A percentile compares a stretch with the other conserved stretches of the same genome.
Evolutionary conservation across 2,113 vertebrate genomes (phyloP).

Genomic region (Sylvia atricapilla): DNA sequence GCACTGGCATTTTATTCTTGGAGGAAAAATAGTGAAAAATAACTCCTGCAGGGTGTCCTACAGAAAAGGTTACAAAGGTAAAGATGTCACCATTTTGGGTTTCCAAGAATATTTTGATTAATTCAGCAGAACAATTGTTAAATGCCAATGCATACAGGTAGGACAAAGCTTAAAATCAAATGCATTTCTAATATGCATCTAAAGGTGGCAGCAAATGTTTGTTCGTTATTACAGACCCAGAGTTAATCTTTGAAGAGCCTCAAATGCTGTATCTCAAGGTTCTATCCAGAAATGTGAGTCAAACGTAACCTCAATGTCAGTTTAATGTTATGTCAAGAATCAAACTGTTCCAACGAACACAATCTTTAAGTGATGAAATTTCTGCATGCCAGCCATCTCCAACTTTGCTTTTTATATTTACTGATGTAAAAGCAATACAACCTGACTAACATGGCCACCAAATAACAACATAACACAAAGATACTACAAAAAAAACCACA

Average conservation of each 20-base stretch:
- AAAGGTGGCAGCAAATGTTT: conserved; percentile 42
- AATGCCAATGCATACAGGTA: background rate
- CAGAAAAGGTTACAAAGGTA: background rate
- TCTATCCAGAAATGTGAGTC: background rate
- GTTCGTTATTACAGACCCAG: background rate
- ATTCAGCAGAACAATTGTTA: background rate
- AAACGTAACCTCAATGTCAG: background rate
- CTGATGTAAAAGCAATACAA: background rate
- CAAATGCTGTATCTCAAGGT: background rate
- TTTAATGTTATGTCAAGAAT: background rate
- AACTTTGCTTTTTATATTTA: background rate
- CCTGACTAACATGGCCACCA: background rate
- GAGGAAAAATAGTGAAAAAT: background rate
- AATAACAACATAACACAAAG: background rate
- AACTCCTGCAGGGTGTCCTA: background rate
- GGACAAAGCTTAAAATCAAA: background rate
- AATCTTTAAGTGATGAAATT: background rate
- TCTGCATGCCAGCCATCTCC: background rate
- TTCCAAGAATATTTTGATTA: background rate
- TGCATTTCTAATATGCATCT: conserved; percentile 6
- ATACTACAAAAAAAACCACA: background rate
- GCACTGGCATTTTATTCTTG: background rate
- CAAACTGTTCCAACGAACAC: background rate
- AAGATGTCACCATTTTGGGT: background rate
- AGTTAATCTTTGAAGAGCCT: background rate